Percentiles rank a stretch among this genome's conserved stretches.
These are phyloP conservation scores for Enteromius anoplus DNA, from an alignment of 2,797 vertebrate genomes.

Conservation along the genomic window DNA sequence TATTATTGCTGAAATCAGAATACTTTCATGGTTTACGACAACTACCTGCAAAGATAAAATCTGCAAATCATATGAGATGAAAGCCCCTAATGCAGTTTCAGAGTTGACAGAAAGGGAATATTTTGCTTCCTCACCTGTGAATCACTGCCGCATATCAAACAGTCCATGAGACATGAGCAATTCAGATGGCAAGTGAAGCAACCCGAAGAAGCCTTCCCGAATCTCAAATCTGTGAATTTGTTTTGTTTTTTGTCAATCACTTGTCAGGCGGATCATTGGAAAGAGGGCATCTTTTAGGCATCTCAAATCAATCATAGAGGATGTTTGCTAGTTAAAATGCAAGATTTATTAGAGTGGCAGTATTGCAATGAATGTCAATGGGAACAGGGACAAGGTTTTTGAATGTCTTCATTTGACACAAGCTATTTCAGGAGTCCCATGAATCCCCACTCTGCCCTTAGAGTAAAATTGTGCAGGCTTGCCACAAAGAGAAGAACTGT, in stretches of 20 bases:
- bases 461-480: constrained; percentile 24
- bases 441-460: constrained; percentile 16
- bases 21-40: not conserved
- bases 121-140: not conserved
- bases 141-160: constrained; percentile 9
- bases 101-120: constrained; percentile 1
- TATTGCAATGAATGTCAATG: constrained; percentile 8
- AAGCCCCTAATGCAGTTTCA: not conserved
- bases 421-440: not conserved
- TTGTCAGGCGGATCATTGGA: not conserved
- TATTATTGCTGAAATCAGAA: not conserved
- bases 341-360: constrained; percentile 23
- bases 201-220: not conserved
- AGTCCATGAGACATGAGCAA: constrained; percentile 7
- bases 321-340: constrained; percentile 16
- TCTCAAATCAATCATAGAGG: constrained; percentile 14
- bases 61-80: not conserved
- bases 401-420: constrained; percentile 12
- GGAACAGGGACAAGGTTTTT: constrained; percentile 9
- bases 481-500: not conserved
- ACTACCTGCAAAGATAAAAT: not conserved
- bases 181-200: not conserved
- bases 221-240: not conserved
- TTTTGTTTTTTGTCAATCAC: constrained; percentile 13
- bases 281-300: constrained; percentile 3